phyloP scores from a whole-genome alignment of 1,140 invertebrate species.

The Pogonognathellus flavescens region DNA sequence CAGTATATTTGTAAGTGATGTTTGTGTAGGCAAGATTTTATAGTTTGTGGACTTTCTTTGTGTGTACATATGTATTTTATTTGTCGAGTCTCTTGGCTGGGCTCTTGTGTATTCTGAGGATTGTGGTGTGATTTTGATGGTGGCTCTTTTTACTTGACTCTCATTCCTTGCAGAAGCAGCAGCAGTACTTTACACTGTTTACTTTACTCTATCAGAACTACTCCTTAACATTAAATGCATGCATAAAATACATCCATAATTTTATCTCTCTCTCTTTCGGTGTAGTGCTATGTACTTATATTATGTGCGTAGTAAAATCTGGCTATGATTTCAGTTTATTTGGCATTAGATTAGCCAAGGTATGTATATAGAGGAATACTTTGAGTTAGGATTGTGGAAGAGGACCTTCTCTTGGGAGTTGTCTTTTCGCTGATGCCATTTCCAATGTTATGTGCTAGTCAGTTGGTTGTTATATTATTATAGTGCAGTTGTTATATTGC shows the following conservation, averaged over 20 bases:
- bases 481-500: background rate
- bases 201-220: too few relatives aligned
- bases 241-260: too few relatives aligned
- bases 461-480: background rate
- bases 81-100: conserved; percentile 21
- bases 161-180: too few relatives aligned
- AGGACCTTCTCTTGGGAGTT: conserved; percentile 35
- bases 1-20: too few relatives aligned
- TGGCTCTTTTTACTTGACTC: conserved; percentile 21
- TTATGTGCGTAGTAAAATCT: conserved; percentile 23
- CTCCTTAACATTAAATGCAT: too few relatives aligned
- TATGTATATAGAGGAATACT: background rate
- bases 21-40: too few relatives aligned
- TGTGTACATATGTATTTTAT: conserved; percentile 23
- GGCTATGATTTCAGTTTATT: conserved; percentile 39
- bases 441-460: background rate
- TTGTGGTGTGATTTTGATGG: background rate
- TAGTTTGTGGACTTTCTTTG: too few relatives aligned
- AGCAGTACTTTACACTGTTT: too few relatives aligned
- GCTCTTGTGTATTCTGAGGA: conserved; percentile 22
- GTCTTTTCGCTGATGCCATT: conserved; percentile 11
- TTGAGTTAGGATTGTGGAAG: background rate
- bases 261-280: background rate
- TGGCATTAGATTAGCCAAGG: conserved; percentile 5
- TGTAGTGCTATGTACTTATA: background rate